Percentiles rank a stretch among this genome's conserved stretches.
phyloP scores from a whole-genome alignment of 1,140 invertebrate genomes.

The Drosophila sproati region DNA sequence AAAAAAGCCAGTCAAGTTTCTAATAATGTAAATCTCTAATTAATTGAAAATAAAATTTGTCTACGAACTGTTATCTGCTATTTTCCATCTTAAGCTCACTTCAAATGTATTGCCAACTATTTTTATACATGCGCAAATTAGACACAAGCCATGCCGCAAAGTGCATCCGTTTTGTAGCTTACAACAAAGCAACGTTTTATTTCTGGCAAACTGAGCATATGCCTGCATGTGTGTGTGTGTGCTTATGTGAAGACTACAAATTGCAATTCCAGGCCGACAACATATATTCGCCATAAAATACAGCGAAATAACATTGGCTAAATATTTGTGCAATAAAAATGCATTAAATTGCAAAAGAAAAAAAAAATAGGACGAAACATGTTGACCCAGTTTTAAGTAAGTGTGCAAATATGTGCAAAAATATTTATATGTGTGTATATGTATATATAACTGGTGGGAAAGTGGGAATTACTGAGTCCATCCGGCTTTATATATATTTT shows the following conservation, averaged over 20 bases:
- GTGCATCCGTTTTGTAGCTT: constrained; percentile 14
- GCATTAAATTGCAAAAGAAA: constrained; percentile 21
- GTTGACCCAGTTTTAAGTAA: constrained; percentile 28
- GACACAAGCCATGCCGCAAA: not conserved
- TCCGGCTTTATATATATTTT: constrained; percentile 36
- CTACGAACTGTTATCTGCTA: too few species aligned
- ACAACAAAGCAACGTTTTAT: not conserved
- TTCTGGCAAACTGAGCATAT: not conserved
- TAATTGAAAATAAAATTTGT: too few species aligned
- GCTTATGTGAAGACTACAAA: constrained; percentile 11
- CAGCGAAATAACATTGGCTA: constrained; percentile 42
- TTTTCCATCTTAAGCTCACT: too few species aligned
- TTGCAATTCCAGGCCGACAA: constrained; percentile 26
- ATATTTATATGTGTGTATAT: not conserved
- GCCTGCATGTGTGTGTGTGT: not conserved
- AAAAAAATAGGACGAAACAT: not conserved
- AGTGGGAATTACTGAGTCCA: constrained; percentile 26
- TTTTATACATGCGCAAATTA: not conserved
- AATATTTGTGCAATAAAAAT: constrained; percentile 50
- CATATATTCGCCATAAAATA: constrained; percentile 47
- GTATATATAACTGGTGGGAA: constrained; percentile 7
- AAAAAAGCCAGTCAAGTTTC: too few species aligned
- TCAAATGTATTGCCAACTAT: not conserved
- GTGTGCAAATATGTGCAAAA: constrained; percentile 5
- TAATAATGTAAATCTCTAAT: too few species aligned